phyloP scores from a whole-genome alignment of 1,140 invertebrate species.

The Temnothorax nylanderi region DNA sequence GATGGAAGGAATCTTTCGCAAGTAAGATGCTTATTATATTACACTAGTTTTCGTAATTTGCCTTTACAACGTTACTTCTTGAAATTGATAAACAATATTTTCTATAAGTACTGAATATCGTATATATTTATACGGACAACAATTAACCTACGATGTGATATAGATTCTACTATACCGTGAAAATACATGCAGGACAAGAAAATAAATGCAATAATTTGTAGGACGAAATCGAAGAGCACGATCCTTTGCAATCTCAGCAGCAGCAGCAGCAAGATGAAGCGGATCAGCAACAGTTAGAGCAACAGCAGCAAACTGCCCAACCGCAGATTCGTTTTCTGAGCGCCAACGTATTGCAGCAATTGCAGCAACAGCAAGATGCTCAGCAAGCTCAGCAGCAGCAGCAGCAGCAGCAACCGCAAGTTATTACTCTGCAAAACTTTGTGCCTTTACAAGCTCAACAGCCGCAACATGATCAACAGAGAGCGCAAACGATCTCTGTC shows the following conservation, averaged over 20 bases:
- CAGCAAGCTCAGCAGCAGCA: slow-evolving; percentile 79
- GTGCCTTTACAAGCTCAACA: slow-evolving; percentile 84
- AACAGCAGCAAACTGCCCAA: slow-evolving; percentile 80
- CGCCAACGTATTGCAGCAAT: slow-evolving; percentile 82
- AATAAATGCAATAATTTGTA: slow-evolving; percentile 41
- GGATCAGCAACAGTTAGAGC: slow-evolving; percentile 86
- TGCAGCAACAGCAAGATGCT: slow-evolving; percentile 82
- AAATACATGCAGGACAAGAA: not conserved
- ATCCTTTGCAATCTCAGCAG: slow-evolving; percentile 78
- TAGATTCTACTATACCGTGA: not conserved
- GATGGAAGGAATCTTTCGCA: slow-evolving; percentile 71
- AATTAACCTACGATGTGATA: not conserved
- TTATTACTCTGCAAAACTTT: slow-evolving; percentile 87
- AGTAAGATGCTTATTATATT: slow-evolving; percentile 49
- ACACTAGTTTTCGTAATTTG: not conserved
- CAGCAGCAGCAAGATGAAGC: slow-evolving; percentile 82
- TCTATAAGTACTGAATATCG: slow-evolving; percentile 52
- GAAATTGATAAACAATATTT: not conserved
- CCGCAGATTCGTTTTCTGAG: slow-evolving; percentile 84
- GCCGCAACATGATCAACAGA: slow-evolving; percentile 83
- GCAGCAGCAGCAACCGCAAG: slow-evolving; percentile 83
- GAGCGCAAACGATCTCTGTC: slow-evolving; percentile 85
- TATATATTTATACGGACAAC: not conserved
- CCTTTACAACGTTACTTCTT: not conserved
- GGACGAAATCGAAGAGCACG: slow-evolving; percentile 83